A percentile compares a stretch with the other conserved stretches of the same genome.
Evolutionary conservation across 1,140 invertebrate species (phyloP).

Genomic region (Eciton burchellii): DNA sequence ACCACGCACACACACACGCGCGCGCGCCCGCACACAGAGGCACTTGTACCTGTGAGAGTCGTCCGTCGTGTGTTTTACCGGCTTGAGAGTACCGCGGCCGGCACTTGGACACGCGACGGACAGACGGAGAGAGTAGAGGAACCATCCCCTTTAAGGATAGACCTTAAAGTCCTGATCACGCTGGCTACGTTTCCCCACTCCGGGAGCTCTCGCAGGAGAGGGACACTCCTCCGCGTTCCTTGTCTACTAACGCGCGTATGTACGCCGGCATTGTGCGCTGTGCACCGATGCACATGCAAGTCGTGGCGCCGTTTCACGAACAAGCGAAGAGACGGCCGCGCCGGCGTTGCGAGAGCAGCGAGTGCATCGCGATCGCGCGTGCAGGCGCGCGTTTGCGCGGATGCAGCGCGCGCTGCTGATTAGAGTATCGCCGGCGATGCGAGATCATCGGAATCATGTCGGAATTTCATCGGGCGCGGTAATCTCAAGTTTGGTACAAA

Average conservation of each 20-base stretch:
- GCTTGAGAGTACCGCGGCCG: background rate
- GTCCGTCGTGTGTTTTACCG: conserved; percentile 26
- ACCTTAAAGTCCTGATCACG: conserved; percentile 67
- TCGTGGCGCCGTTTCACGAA: conserved; percentile 10
- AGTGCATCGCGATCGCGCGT: background rate
- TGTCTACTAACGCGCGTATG: background rate
- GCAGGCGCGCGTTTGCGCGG: background rate
- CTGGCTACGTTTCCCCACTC: conserved; percentile 39
- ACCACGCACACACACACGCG: background rate
- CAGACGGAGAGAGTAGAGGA: conserved; percentile 37
- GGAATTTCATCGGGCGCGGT: too few species aligned
- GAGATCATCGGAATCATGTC: too few species aligned
- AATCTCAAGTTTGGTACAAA: too few species aligned
- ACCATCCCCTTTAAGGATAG: conserved; percentile 76
- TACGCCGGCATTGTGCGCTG: conserved; percentile 10
- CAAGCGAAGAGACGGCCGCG: background rate
- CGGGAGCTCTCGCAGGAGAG: conserved; percentile 36
- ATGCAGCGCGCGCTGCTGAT: background rate
- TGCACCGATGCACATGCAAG: conserved; percentile 44
- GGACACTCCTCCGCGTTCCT: conserved; percentile 18
- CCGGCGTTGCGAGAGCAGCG: background rate
- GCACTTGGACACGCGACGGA: background rate
- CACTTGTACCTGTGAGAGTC: too few species aligned
- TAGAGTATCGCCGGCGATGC: conserved; percentile 3
- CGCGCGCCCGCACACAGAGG: too few species aligned